Base-by-base conservation (phyloP, 92 coral and sea anemone genomes). In the Bergia sp. region DNA sequence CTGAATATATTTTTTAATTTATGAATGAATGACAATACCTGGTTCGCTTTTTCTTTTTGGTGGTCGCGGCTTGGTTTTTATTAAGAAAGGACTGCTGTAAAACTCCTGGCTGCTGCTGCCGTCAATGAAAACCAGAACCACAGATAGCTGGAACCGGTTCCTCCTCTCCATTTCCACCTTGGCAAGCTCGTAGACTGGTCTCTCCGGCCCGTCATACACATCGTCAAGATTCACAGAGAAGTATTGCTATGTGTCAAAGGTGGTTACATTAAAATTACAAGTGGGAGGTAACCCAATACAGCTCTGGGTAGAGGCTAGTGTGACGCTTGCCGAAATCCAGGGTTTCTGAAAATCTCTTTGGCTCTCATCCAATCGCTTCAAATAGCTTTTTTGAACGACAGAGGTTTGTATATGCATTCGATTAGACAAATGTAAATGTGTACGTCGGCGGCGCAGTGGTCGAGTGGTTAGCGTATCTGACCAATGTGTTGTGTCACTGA, bases 211-310 rank as follows among this genome's bases (percentile, higher is more conserved):
- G 16, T 94, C 77, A 85, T 93, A 97, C 71, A 95, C 89, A 16
- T 94, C 94, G 83, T 96, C 96, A 89, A 97, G 91, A 89, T 97
- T 81, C 18, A 95, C 96, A 1, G 98, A 93, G 87, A 95, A 97
- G 36, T 86, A 91, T 86, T 93, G 96, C 99, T 95, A 89, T 12
- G 15, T 75, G 37, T 36, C 36, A 80, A 0, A 37, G 43, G 37
- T 38, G 21, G 7, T 8, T 72, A 72, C 40, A 72, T 53, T 47
- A 5, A 47, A 7, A 47, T 47, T 47, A 47, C 53, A 47, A 47
- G 53, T 47, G 2, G 10, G 58, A 15, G 10, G 50, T 45, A 45
- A 6, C 7, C 1, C 50, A 45, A 6, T 45, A 16, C 16, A 53
- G 1, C 58, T 53, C 58, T 53, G 58, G 58, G 10, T 53, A 12